Percentiles rank a stretch among this genome's conserved stretches.
These are phyloP conservation scores for Lepidurus packardi DNA, from an alignment of 1,140 invertebrate genomes.

Conservation along the genomic window DNA sequence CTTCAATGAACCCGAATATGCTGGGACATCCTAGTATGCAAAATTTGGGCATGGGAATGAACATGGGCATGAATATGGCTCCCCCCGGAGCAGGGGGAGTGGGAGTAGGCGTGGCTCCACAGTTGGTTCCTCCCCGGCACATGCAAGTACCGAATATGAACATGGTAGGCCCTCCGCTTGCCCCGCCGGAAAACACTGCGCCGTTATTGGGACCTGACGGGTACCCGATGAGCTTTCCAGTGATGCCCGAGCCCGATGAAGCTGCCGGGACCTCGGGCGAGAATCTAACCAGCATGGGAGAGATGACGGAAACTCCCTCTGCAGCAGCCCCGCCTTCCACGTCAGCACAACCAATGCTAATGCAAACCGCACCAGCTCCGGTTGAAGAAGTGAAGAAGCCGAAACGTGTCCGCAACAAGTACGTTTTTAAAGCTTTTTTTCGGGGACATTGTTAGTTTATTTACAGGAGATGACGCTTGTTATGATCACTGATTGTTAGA, in stretches of 20 bases:
- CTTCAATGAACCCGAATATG: not conserved
- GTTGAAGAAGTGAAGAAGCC: constrained; percentile 10
- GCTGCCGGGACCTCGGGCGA: constrained; percentile 19
- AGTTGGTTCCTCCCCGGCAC: not conserved
- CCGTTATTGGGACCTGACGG: constrained; percentile 17
- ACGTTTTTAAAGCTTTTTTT: not conserved
- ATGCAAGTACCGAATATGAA: not conserved
- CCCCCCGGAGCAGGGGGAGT: not conserved
- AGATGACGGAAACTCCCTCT: constrained; percentile 4
- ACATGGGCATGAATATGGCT: not conserved
- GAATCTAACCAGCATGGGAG: constrained; percentile 14
- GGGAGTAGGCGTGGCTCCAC: not conserved
- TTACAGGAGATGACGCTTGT: not conserved
- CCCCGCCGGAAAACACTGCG: not conserved
- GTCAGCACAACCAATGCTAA: not conserved
- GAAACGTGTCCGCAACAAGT: constrained; percentile 10
- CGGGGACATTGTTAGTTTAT: not conserved
- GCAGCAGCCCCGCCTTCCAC: not conserved
- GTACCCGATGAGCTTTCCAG: constrained; percentile 17
- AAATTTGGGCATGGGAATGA: not conserved
- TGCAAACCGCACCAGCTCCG: not conserved
- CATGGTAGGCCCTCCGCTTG: not conserved
- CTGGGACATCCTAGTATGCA: not conserved
- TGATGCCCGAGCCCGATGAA: constrained; percentile 20
- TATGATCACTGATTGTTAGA: not conserved